Conservation (phyloP, 2,113 vertebrate species). For the Zonotrichia leucophrys region DNA sequence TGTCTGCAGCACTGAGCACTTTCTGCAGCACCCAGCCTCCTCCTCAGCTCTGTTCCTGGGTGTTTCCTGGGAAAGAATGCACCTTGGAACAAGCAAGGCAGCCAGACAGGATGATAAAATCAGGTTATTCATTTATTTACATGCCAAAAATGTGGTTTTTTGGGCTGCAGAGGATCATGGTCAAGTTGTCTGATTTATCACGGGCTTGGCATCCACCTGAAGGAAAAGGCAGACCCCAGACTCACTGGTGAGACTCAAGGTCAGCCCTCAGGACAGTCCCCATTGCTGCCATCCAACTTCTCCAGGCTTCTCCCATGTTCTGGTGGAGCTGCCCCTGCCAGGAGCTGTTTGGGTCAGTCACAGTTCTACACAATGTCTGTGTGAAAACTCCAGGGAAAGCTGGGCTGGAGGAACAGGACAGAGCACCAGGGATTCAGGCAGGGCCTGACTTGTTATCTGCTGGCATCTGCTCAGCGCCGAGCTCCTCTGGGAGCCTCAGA, state of each 20-base stretch:
- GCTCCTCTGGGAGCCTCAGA: constrained; percentile 6
- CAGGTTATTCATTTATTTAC: not conserved
- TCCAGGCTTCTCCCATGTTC: not conserved
- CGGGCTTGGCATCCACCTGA: not conserved
- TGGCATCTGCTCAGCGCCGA: not conserved
- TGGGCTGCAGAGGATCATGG: not conserved
- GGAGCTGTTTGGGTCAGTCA: not conserved
- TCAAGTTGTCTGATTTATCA: not conserved
- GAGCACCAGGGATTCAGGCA: not conserved
- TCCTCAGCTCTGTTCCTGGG: not conserved
- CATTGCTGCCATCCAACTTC: not conserved
- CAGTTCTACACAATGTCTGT: not conserved
- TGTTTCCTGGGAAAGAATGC: not conserved
- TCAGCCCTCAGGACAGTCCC: not conserved
- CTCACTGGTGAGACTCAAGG: not conserved
- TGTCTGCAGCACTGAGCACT: not conserved
- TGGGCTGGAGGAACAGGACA: not conserved
- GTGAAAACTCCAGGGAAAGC: not conserved
- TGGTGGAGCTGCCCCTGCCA: not conserved
- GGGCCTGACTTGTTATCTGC: not conserved
- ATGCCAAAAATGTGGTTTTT: not conserved
- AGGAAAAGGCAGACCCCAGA: not conserved
- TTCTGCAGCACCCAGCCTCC: not conserved
- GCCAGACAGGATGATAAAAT: not conserved
- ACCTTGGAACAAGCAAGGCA: not conserved